Percentiles rank a stretch among this genome's conserved stretches.
These are phyloP conservation scores for Corythornis madagascariensis DNA, from an alignment of 2,113 vertebrate species.

Conservation along the genomic window DNA sequence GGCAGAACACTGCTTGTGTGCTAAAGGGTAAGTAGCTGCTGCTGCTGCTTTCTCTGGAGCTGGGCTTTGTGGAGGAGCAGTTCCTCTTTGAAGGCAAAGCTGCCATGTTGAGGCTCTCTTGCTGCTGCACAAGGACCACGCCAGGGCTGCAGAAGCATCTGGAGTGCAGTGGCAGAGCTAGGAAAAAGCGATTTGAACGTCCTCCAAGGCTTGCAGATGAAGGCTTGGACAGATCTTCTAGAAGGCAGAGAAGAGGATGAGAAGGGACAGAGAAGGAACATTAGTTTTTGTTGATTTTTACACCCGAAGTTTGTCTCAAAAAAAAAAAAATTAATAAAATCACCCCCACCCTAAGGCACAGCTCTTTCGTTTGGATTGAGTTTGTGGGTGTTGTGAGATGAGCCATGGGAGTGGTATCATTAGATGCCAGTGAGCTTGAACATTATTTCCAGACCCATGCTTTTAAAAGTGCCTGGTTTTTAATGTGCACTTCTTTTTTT, in stretches of 20 bases:
- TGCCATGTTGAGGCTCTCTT: neutral
- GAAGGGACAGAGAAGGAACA: neutral
- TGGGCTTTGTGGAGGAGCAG: neutral
- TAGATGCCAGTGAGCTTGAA: neutral
- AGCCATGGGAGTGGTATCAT: neutral
- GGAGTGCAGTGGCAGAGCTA: neutral
- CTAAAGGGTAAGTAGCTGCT: neutral
- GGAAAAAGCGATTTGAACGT: neutral
- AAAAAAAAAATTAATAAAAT: neutral
- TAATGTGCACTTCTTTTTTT: neutral
- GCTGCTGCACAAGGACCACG: neutral
- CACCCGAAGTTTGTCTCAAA: neutral
- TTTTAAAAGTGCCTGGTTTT: neutral
- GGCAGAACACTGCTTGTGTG: neutral
- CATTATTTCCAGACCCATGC: neutral
- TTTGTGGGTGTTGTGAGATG: neutral
- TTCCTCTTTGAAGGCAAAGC: conserved; percentile 12
- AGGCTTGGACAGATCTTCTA: neutral
- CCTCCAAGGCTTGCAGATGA: neutral
- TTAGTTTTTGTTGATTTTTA: neutral
- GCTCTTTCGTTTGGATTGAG: neutral
- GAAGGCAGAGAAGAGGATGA: neutral
- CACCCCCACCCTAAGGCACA: neutral
- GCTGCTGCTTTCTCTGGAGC: neutral
- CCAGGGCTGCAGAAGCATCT: neutral